Conservation (phyloP, 2,888 invertebrate species). For the Mimas tiliae region DNA sequence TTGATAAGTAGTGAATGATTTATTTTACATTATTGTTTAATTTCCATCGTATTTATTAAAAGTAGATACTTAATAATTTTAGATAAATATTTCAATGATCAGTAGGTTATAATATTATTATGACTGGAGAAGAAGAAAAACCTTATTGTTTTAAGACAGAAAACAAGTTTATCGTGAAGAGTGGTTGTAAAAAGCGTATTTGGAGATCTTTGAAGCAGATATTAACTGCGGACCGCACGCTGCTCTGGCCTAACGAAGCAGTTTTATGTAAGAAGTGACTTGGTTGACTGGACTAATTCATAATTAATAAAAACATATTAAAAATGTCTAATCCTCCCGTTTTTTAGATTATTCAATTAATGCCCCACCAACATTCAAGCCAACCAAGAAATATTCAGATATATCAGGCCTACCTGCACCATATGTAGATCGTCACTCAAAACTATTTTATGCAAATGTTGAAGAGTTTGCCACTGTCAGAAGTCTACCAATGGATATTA, state of each 20-base stretch:
- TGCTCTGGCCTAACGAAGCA: slow-evolving; percentile 91
- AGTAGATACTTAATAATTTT: no score
- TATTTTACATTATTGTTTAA: no score
- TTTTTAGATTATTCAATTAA: slow-evolving; percentile 92
- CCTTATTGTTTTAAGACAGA: slow-evolving; percentile 72
- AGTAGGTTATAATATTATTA: slow-evolving; percentile 33
- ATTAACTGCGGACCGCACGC: slow-evolving; percentile 89
- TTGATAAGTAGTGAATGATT: no score
- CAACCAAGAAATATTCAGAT: slow-evolving; percentile 97
- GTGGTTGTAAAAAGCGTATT: slow-evolving; percentile 89
- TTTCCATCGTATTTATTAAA: no score
- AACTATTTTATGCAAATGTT: slow-evolving; percentile 92
- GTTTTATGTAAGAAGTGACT: slow-evolving; percentile 87
- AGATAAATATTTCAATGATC: background rate
- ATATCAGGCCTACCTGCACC: slow-evolving; percentile 94
- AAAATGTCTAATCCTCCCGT: slow-evolving; percentile 7
- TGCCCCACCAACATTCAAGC: slow-evolving; percentile 95
- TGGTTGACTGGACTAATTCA: slow-evolving; percentile 29
- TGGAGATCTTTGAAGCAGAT: slow-evolving; percentile 97
- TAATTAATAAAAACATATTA: background rate
- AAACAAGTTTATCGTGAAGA: slow-evolving; percentile 83
- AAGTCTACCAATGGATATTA: slow-evolving; percentile 95
- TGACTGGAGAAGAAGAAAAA: slow-evolving; percentile 68
- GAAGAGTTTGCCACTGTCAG: slow-evolving; percentile 95
- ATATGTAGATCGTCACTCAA: slow-evolving; percentile 96